Conservation (phyloP, 2,113 vertebrate genomes). For the Trogon melanurus region DNA sequence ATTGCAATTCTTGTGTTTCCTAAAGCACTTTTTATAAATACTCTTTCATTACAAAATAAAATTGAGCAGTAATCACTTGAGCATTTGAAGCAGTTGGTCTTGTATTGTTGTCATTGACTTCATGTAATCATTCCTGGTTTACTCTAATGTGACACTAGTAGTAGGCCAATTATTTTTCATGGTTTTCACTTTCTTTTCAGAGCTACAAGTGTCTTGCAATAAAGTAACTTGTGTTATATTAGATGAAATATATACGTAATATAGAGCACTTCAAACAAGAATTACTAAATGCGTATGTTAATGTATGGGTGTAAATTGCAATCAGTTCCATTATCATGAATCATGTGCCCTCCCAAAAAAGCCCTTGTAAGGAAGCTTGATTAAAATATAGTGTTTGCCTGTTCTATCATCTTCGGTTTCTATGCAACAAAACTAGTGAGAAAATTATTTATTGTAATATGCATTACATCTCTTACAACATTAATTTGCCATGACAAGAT, state of each 20-base stretch:
- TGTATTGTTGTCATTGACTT: background rate
- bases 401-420: background rate
- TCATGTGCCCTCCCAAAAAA: background rate
- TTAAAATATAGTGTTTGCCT: background rate
- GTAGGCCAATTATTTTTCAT: background rate
- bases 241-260: background rate
- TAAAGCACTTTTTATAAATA: conserved; percentile 10
- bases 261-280: background rate
- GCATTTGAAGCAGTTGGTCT: background rate
- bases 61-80: background rate
- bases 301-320: background rate
- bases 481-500: background rate
- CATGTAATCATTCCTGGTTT: background rate
- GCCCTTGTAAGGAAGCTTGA: background rate
- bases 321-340: background rate
- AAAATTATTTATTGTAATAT: background rate
- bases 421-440: background rate
- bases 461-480: background rate
- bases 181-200: background rate
- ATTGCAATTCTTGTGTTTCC: background rate
- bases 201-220: background rate
- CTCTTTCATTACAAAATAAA: background rate
- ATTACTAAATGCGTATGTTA: background rate
- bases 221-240: background rate
- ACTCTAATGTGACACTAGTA: background rate